Evolutionary conservation across 2,888 invertebrate genomes (phyloP).

Genomic region (Ypsolopha scabrella): DNA sequence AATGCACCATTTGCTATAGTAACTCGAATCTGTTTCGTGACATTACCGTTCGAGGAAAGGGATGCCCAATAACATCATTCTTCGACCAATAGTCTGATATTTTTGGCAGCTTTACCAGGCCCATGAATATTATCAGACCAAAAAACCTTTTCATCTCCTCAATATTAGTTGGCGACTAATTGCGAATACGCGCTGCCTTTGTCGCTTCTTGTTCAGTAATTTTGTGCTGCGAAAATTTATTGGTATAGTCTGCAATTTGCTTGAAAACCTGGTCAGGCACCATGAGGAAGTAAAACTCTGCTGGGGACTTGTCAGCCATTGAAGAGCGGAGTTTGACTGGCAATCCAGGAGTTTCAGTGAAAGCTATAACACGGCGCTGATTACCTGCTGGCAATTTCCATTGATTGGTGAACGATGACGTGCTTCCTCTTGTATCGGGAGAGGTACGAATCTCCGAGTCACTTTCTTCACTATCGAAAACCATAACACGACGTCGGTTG

Average conservation of each 20-base stretch:
- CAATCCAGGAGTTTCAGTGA: slow-evolving; percentile 10
- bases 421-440: slow-evolving; percentile 6
- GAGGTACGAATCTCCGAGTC: slow-evolving; percentile 8
- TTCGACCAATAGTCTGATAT: slow-evolving; percentile 22
- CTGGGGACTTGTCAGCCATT: slow-evolving; percentile 8
- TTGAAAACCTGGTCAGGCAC: slow-evolving; percentile 11
- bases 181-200: slow-evolving; percentile 3
- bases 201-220: slow-evolving; percentile 3
- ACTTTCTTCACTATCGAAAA: slow-evolving; percentile 6
- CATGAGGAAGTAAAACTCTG: slow-evolving; percentile 8
- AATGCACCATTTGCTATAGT: slow-evolving; percentile 22
- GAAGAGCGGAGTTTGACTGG: slow-evolving; percentile 1
- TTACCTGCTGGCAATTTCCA: slow-evolving; percentile 10
- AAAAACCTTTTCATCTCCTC: slow-evolving; percentile 20
- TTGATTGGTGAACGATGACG: slow-evolving; percentile 2
- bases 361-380: slow-evolving; percentile 9
- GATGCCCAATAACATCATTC: slow-evolving; percentile 15
- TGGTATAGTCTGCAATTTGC: slow-evolving; percentile 12
- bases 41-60: slow-evolving; percentile 18
- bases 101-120: slow-evolving; percentile 19
- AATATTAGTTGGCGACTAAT: slow-evolving; percentile 16
- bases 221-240: slow-evolving; percentile 11
- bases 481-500: slow-evolving; percentile 1
- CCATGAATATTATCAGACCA: slow-evolving; percentile 22
- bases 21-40: slow-evolving; percentile 21